These are phyloP conservation scores for Eublepharis macularius DNA, from an alignment of 2,113 vertebrate species.

Conservation along the genomic window DNA sequence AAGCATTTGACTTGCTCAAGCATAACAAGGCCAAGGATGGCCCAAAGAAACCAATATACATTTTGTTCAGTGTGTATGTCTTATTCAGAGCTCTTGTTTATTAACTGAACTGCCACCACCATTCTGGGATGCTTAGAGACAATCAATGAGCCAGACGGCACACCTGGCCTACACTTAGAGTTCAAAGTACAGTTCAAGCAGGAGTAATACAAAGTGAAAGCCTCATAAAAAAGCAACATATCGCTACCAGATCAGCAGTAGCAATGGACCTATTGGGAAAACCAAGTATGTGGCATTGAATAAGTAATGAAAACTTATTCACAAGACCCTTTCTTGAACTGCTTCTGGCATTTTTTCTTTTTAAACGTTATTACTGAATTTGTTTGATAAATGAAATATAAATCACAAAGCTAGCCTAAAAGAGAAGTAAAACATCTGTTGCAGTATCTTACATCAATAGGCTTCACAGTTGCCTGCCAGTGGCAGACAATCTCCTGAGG, in stretches of 20 bases:
- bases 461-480: no score
- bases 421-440: not conserved
- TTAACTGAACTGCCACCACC: not conserved
- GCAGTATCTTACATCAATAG: not conserved
- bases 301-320: not conserved
- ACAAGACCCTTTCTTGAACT: not conserved
- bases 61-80: not conserved
- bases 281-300: not conserved
- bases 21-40: not conserved
- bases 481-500: no score
- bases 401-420: not conserved
- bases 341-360: not conserved
- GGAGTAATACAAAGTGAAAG: not conserved
- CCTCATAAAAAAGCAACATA: not conserved
- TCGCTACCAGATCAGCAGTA: not conserved
- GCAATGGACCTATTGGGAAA: not conserved
- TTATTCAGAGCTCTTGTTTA: not conserved
- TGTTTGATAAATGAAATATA: not conserved
- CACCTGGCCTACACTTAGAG: not conserved
- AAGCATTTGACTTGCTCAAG: rapidly evolving
- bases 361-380: not conserved
- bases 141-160: not conserved
- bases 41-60: not conserved
- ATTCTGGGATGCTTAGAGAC: not conserved
- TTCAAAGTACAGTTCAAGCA: not conserved